phyloP scores from a whole-genome alignment of 1,140 invertebrate species.

The Agraylea sexmaculata region DNA sequence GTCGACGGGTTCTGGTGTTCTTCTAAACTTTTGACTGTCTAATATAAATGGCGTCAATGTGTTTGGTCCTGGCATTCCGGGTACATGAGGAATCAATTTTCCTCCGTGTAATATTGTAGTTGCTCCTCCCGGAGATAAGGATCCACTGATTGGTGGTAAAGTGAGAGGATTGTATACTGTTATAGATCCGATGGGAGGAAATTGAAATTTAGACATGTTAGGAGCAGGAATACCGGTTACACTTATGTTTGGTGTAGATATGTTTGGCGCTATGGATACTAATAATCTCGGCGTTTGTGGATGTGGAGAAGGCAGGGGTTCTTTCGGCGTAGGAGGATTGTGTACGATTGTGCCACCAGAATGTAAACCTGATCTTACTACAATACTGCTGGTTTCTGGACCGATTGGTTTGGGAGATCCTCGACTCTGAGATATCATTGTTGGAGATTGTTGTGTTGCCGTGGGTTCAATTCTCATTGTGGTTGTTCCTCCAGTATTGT shows the following conservation, averaged over 20 bases:
- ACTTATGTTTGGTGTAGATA: slow-evolving; percentile 45
- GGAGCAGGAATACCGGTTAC: slow-evolving; percentile 30
- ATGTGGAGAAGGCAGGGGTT: slow-evolving; percentile 32
- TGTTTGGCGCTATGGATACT: slow-evolving; percentile 43
- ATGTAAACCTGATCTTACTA: slow-evolving; percentile 59
- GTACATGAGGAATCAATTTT: slow-evolving; percentile 69
- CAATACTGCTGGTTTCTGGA: slow-evolving; percentile 45
- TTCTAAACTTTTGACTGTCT: slow-evolving; percentile 18
- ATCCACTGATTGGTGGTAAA: slow-evolving; percentile 38
- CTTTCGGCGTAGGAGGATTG: slow-evolving; percentile 43
- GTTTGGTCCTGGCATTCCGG: slow-evolving; percentile 74
- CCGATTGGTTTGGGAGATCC: slow-evolving; percentile 34
- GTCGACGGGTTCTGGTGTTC: no score
- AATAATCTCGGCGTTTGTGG: slow-evolving; percentile 45
- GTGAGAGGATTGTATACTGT: slow-evolving; percentile 61
- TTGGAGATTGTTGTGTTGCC: slow-evolving; percentile 40
- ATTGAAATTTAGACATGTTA: slow-evolving; percentile 44
- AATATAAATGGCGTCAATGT: slow-evolving; percentile 37
- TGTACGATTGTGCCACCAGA: slow-evolving; percentile 63
- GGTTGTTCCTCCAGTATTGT: slow-evolving; percentile 51
- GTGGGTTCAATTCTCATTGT: slow-evolving; percentile 58
- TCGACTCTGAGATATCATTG: slow-evolving; percentile 36
- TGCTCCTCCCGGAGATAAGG: slow-evolving; percentile 33
- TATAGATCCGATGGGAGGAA: slow-evolving; percentile 48
- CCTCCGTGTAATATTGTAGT: slow-evolving; percentile 52